Percentiles rank a stretch among this genome's conserved stretches.
These are phyloP conservation scores for Deroplatys truncata DNA, from an alignment of 2,888 invertebrate species.

Conservation along the genomic window DNA sequence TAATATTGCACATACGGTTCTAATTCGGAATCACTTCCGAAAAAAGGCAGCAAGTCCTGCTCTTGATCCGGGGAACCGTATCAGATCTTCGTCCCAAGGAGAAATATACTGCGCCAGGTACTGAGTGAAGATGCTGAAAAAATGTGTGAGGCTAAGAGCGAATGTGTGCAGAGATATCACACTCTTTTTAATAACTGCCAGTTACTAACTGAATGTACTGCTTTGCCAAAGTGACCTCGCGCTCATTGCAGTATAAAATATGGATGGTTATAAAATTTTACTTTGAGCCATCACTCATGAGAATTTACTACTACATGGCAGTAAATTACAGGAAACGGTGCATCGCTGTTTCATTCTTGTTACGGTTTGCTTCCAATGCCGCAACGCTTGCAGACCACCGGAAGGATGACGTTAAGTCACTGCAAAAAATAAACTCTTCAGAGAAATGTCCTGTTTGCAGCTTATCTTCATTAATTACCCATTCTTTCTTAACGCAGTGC, in stretches of 20 bases:
- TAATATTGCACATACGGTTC: too few species aligned
- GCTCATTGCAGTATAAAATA: not conserved
- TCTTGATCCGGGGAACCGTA: too few species aligned
- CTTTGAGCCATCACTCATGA: not conserved
- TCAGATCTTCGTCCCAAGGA: too few species aligned
- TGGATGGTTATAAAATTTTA: not conserved
- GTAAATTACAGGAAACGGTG: not conserved
- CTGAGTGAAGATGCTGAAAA: too few species aligned
- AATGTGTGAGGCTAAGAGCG: too few species aligned
- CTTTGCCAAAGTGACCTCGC: too few species aligned
- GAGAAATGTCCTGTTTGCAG: not conserved
- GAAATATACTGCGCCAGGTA: too few species aligned
- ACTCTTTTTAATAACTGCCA: too few species aligned
- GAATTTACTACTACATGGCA: not conserved
- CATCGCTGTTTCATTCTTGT: not conserved
- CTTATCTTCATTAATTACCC: not conserved
- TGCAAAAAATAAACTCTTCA: not conserved
- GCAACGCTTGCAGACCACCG: not conserved
- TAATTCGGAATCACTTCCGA: too few species aligned
- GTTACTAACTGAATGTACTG: too few species aligned
- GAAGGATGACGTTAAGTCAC: not conserved
- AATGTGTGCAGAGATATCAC: too few species aligned
- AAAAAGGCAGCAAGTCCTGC: too few species aligned
- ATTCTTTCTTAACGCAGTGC: not conserved
- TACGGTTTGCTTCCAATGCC: not conserved